A percentile compares a stretch with the other conserved stretches of the same genome.
phyloP scores from a whole-genome alignment of 2,113 vertebrate species.

The Cygnus buccinator region DNA sequence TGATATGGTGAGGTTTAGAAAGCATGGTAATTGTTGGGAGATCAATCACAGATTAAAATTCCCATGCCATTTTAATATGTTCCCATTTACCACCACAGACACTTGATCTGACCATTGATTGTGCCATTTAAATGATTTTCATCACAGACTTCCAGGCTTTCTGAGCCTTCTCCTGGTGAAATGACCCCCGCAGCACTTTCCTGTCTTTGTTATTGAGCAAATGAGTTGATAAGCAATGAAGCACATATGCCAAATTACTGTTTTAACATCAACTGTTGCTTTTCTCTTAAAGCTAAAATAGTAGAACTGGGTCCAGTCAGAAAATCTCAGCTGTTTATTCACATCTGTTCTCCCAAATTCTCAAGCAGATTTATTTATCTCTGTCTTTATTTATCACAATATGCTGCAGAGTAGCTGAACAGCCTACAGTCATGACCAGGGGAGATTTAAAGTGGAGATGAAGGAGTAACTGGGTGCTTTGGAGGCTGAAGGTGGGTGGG shows the following conservation, averaged over 20 bases:
- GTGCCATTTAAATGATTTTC: conserved; percentile 23
- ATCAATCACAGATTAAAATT: conserved; percentile 41
- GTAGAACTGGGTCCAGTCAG: neutral
- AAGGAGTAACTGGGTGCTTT: fast-evolving
- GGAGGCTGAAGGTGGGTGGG: neutral
- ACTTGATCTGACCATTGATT: neutral
- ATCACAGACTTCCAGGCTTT: conserved; percentile 27
- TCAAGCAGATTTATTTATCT: neutral
- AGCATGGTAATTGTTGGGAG: conserved; percentile 34
- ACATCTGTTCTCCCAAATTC: neutral
- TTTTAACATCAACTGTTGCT: conserved; percentile 11
- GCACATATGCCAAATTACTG: neutral
- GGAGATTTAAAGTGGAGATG: neutral
- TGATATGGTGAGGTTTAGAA: conserved; percentile 26
- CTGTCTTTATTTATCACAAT: neutral
- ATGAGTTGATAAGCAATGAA: conserved; percentile 1
- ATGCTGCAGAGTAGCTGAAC: neutral
- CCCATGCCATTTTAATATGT: conserved; percentile 14
- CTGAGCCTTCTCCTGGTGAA: neutral
- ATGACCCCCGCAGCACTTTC: neutral
- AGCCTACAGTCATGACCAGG: neutral
- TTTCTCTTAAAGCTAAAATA: neutral
- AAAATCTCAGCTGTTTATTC: neutral
- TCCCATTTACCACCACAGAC: conserved; percentile 40
- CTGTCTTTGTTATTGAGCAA: conserved; percentile 2